Base-by-base conservation (phyloP, 1,140 invertebrate genomes). In the Cataglyphis hispanica region DNA sequence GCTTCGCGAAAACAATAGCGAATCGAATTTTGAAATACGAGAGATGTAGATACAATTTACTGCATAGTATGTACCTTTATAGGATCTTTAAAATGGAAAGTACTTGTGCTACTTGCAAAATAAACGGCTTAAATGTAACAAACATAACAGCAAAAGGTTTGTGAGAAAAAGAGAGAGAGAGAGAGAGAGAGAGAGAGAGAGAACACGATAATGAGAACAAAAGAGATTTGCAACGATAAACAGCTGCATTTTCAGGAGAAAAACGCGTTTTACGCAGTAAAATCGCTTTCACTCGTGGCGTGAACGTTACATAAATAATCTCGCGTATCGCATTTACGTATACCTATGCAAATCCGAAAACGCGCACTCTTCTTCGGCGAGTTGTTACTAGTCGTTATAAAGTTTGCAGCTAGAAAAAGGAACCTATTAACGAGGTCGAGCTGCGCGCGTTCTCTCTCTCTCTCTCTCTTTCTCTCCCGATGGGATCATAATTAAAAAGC, bases 341-440 rank as follows among this genome's bases (percentile, higher is more conserved):
- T n/a, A 76, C 46, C 58, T 70, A 31, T 46, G 85, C 46, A 87
- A 87, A 87, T 87, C 46, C 86, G 86, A 60, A 67, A 86, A 87
- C 63, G 85, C 31, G 37, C 13, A 61, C 61, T 83, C 67, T 72
- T 78, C 46, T 75, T 87, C 27, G 58, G 61, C 67, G 67, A 70
- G 76, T 83, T 87, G 77, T 81, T 84, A 70, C 31, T 63, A 40
- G 61, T 43, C 56, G 86, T 76, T 87, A 56, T 66, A 84, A 88
- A 88, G 69, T 88, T 88, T 56, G 76, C 50, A 11, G n/a, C 40
- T 13, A 25, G 22, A 63, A 74, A 83, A 84, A 84, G 70, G 60
- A 88, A 88, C 87, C 87, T 88, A 88, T 88, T 88, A 88, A 88
- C 87, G 77, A 88, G 87, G 87, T 87, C 78, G 87, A 88, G 87